phyloP scores from a whole-genome alignment of 2,797 vertebrate genomes.

The Tenualosa thibaudeaui region DNA sequence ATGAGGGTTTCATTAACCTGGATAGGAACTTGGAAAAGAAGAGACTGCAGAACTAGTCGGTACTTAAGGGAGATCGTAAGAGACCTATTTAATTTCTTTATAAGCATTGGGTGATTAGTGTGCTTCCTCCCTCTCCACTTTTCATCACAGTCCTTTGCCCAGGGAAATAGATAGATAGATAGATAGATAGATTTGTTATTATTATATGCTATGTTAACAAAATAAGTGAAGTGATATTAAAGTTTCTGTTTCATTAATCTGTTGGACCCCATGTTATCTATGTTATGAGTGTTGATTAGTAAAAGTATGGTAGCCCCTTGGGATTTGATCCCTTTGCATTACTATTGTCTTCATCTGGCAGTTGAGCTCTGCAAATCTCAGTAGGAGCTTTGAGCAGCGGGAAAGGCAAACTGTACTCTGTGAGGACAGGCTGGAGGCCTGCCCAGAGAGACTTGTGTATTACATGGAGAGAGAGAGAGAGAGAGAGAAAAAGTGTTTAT shows the following conservation, averaged over 20 bases:
- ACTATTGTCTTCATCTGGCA: background rate
- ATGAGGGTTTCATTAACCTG: slow-evolving; percentile 24
- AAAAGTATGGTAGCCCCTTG: background rate
- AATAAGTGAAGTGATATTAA: background rate
- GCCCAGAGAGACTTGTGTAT: background rate
- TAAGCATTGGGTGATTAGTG: background rate
- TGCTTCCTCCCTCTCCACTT: background rate
- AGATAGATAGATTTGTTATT: too few relatives aligned
- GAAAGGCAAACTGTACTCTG: background rate
- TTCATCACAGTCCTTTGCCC: too few relatives aligned
- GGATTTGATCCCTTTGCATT: background rate
- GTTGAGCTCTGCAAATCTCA: background rate
- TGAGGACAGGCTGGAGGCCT: background rate
- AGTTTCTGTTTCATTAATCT: background rate
- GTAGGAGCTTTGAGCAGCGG: background rate
- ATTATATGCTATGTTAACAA: background rate
- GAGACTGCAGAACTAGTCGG: background rate
- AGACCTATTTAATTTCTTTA: slow-evolving; percentile 16
- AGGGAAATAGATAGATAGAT: too few relatives aligned
- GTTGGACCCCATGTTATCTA: background rate
- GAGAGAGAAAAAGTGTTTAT: background rate
- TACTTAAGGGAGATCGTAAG: background rate
- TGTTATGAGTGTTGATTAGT: background rate
- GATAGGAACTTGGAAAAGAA: background rate
- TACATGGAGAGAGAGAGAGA: background rate